Conservation (phyloP, 92 coral and sea anemone genomes). For the Phenganax marumi region DNA sequence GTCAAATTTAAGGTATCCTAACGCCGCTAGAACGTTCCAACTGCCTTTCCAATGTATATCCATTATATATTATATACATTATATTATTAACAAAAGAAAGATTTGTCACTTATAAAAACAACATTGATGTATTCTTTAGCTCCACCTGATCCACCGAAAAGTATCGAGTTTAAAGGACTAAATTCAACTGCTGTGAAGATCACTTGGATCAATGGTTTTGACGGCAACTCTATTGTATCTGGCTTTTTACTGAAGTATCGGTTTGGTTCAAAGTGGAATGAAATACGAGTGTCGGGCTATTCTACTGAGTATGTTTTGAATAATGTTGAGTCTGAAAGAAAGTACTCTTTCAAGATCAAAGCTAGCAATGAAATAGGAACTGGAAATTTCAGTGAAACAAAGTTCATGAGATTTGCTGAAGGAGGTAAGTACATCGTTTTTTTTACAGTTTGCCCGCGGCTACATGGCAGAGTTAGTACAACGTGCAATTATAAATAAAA, state of each 20-base stretch:
- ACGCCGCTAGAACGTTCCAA: too few species aligned
- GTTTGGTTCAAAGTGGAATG: conserved; percentile 64
- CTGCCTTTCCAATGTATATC: too few species aligned
- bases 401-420: conserved; percentile 55
- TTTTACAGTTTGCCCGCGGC: not conserved
- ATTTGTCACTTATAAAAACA: too few species aligned
- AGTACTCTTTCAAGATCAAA: conserved; percentile 67
- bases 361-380: conserved; percentile 77
- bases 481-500: not conserved
- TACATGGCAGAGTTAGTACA: not conserved
- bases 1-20: too few species aligned
- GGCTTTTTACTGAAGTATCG: conserved; percentile 70
- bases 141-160: conserved; percentile 73
- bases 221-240: conserved; percentile 72
- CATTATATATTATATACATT: too few species aligned
- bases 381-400: conserved; percentile 66
- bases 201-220: conserved; percentile 71
- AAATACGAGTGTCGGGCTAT: conserved; percentile 45
- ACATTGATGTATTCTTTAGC: conserved; percentile 42
- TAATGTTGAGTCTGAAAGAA: conserved; percentile 56
- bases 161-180: conserved; percentile 50
- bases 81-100: not conserved
- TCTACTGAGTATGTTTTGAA: conserved; percentile 61
- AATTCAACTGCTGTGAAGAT: conserved; percentile 72
- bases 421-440: conserved; percentile 50